These are phyloP conservation scores for Eospalax fontanierii DNA, from an alignment of 2,797 vertebrate genomes.

Conservation along the genomic window DNA sequence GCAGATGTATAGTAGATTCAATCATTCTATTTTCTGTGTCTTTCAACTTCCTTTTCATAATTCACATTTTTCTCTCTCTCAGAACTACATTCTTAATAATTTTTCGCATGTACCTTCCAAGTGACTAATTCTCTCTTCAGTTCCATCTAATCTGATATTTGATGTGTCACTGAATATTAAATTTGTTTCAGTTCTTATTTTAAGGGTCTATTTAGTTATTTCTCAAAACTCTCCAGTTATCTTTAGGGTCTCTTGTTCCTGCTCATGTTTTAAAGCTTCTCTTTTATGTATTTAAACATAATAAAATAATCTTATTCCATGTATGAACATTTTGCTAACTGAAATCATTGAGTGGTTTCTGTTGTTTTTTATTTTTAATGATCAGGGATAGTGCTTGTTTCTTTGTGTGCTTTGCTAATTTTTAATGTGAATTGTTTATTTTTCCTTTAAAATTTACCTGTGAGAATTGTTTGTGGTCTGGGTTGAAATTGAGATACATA, in stretches of 20 bases:
- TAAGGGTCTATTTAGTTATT: neutral
- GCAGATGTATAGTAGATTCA: neutral
- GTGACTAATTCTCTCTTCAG: constrained; percentile 23
- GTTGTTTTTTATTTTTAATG: neutral
- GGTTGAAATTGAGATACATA: neutral
- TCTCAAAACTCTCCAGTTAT: neutral
- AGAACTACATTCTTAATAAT: neutral
- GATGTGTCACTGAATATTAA: neutral
- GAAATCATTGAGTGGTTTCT: constrained; percentile 2
- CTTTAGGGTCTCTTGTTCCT: neutral
- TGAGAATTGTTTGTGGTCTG: neutral
- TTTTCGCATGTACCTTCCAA: neutral
- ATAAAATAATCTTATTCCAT: neutral
- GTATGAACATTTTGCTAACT: neutral
- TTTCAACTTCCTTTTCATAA: neutral
- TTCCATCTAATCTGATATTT: neutral
- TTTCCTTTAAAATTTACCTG: constrained; percentile 47
- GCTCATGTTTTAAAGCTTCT: neutral
- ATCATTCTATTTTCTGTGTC: neutral
- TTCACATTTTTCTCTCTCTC: neutral
- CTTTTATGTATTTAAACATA: constrained; percentile 14
- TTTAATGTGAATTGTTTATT: neutral
- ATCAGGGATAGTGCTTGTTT: neutral
- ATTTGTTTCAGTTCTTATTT: constrained; percentile 13
- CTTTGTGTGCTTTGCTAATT: constrained; percentile 1